Percentiles rank a stretch among this genome's conserved stretches.
These are phyloP conservation scores for Rana temporaria DNA, from an alignment of 2,113 vertebrate genomes.

Conservation along the genomic window DNA sequence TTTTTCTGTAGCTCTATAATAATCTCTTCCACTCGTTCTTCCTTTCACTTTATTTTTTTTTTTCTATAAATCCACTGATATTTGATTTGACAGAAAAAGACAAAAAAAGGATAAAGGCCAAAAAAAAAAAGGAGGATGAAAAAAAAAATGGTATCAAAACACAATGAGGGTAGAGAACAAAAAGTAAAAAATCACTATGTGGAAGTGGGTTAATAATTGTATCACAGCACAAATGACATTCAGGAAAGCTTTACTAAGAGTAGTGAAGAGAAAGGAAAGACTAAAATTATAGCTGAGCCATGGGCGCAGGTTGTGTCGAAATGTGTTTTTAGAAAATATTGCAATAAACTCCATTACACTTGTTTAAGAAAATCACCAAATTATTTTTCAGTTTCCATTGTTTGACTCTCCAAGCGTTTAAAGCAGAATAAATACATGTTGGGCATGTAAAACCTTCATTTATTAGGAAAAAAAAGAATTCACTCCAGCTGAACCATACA, in stretches of 20 bases:
- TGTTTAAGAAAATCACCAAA: too few species aligned
- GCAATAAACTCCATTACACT: too few species aligned
- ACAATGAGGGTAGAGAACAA: conserved; percentile 37
- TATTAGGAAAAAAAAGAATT: too few species aligned
- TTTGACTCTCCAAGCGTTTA: too few species aligned
- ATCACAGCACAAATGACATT: conserved; percentile 7
- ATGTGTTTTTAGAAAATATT: too few species aligned
- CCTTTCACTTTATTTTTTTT: not conserved
- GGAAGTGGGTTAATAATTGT: conserved; percentile 2
- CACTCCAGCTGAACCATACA: too few species aligned
- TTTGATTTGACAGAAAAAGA: conserved; percentile 23
- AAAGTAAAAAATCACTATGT: conserved; percentile 17
- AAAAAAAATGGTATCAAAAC: not conserved
- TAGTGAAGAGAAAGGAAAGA: not conserved
- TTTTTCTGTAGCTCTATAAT: conserved; percentile 37
- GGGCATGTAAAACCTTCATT: too few species aligned
- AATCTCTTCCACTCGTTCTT: conserved; percentile 29
- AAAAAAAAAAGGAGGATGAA: conserved; percentile 20
- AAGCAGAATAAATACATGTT: too few species aligned
- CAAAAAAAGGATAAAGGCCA: conserved; percentile 27
- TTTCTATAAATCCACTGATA: conserved; percentile 25
- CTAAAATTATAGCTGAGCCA: too few species aligned
- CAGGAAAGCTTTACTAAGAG: not conserved
- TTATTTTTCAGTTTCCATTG: too few species aligned
- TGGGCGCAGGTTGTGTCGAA: too few species aligned